phyloP scores from a whole-genome alignment of 2,113 vertebrate genomes.

The Theropithecus gelada region DNA sequence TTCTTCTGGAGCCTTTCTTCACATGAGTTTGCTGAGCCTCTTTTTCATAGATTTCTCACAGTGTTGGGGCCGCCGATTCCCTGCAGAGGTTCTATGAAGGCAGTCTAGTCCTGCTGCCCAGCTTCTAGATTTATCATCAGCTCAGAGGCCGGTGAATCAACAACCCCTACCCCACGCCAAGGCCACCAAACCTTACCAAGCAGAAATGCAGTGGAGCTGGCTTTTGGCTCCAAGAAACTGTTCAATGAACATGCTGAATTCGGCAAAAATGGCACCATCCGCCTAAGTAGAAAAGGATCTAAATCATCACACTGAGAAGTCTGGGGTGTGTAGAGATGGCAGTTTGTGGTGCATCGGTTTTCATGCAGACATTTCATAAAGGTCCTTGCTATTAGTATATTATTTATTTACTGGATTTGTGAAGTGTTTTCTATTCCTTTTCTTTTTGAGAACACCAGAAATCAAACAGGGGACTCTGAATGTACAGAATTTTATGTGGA shows the following conservation, averaged over 20 bases:
- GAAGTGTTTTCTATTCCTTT: neutral
- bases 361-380: neutral
- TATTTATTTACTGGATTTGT: neutral
- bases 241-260: conserved; percentile 66
- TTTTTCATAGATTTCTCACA: neutral
- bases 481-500: neutral
- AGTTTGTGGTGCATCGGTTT: neutral
- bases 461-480: neutral
- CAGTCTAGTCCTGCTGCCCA: neutral
- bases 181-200: conserved; percentile 71
- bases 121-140: conserved; percentile 57
- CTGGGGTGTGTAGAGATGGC: neutral
- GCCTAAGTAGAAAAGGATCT: conserved; percentile 14
- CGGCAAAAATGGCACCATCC: conserved; percentile 38
- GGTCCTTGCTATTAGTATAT: neutral
- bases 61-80: neutral
- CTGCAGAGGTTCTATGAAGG: neutral
- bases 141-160: conserved; percentile 58
- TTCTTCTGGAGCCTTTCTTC: neutral
- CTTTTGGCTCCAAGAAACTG: conserved; percentile 4
- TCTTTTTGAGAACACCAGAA: neutral
- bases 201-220: conserved; percentile 49
- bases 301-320: conserved; percentile 46
- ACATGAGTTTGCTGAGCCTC: fast-evolving
- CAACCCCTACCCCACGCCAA: neutral